Base-by-base conservation (phyloP, 2,888 invertebrate species). In the Pardosa pseudoannulata region DNA sequence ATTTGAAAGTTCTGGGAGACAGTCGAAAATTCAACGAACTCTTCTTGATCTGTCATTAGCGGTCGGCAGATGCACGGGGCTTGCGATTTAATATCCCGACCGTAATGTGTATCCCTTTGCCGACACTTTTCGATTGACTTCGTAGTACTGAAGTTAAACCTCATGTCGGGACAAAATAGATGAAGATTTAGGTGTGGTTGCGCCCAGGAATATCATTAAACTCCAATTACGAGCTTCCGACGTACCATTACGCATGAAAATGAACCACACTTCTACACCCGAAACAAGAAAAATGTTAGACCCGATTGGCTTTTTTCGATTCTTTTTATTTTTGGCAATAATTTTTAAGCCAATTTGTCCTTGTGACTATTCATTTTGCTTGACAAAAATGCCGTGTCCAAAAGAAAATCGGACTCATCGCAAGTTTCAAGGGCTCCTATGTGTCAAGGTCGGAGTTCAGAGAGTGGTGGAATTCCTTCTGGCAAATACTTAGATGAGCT, bases 191-290 rank as follows among this genome's bases (percentile, higher is more conserved):
- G 81, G 81, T 81, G 81, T 81, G 81, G 81, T 81, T 81, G 67
- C 23, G 46, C 65, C 62, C 46, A 31, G 62, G 74, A 74, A 81
- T 81, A 80, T 80, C 79, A 72, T 81, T 81, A 81, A 74, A 74
- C 67, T 50, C 68, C 74, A 81, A 81, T 81, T 81, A 81, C 74
- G 72, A 13, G 27, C 41, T 41, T 68, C 27, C 74, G 56, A 65
- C 72, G 67, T 81, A 81, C 81, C 29, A 81, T 81, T 81, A 81
- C 81, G 81, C 81, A 81, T 81, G 81, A 81, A 81, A 81, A 81
- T 81, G 73, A 81, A 81, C 70, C 64, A 9, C 23, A 70, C 67
- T 70, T 78, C 64, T 32, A 73, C 79, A 72, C 71, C 64, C 72
- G 19, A 79, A 62, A 70, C 79, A 79, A 80, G 73, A 73, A 80